phyloP scores from a whole-genome alignment of 2,113 vertebrate genomes.

The Cebidichthys violaceus region DNA sequence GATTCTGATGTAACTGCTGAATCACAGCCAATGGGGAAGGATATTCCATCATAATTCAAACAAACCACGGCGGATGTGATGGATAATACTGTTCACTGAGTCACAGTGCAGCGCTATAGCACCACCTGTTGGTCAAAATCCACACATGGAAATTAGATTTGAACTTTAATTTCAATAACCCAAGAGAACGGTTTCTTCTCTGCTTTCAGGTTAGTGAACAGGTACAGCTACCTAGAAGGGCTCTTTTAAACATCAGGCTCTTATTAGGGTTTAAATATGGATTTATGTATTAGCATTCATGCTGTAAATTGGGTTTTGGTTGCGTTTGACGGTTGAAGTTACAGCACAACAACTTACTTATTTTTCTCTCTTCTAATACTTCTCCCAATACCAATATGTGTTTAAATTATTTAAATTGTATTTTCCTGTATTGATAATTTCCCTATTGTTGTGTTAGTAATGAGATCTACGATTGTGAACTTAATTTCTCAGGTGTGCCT shows the following conservation, averaged over 20 bases:
- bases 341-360: neutral
- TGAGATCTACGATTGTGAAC: neutral
- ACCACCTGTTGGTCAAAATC: slow-evolving; percentile 68
- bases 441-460: no score
- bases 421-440: neutral
- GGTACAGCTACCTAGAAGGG: no score
- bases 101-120: slow-evolving; percentile 30
- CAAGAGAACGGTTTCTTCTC: neutral
- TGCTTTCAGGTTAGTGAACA: neutral
- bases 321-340: neutral
- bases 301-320: neutral
- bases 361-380: neutral
- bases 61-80: slow-evolving; percentile 26
- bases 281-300: neutral
- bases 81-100: neutral
- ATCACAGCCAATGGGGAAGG: slow-evolving; percentile 42
- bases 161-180: neutral
- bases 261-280: neutral
- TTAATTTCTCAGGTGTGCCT: neutral
- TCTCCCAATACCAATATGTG: neutral
- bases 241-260: neutral
- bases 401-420: neutral
- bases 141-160: neutral
- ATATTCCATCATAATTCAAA: slow-evolving; percentile 38
- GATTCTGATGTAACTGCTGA: slow-evolving; percentile 66